Base-by-base conservation (phyloP, 1,140 invertebrate genomes). In the Ostrea denselamellosa region DNA sequence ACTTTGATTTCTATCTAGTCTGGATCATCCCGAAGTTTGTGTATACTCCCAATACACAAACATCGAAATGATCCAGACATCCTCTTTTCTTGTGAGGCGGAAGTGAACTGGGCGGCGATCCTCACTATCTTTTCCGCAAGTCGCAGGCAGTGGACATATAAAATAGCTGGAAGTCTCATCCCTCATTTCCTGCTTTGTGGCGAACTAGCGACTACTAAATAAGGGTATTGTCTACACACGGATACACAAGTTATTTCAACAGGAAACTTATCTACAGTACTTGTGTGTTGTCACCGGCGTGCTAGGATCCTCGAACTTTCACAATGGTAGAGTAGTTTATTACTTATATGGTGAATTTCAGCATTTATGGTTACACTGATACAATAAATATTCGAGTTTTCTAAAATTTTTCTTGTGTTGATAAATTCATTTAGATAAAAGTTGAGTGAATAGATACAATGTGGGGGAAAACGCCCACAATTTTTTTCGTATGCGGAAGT, bases 151-250 rank as follows among this genome's bases (percentile, higher is more conserved):
- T 44, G 34, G 34, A 44, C 34, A 44, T 62, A 77, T 77, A 77
- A 77, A 77, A 77, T 25, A 77, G 68, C 25, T 25, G 56, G 17
- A 62, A 17, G 56, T 62, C 68, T 77, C 68, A 77, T 34, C 25
- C 68, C 25, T 9, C 14, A 34, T 77, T 77, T 77, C 68, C 68
- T 77, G 12, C 9, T 77, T 77, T 25, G 28, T 62, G 56, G n/a
- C 56, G 17, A 62, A 12, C 25, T 14, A 77, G 25, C 68, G 68
- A 77, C 68, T 77, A 34, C 68, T 77, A 77, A 77, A 77, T 77
- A 28, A 77, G 68, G 14, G 28, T 77, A 77, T 77, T 34, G n/a
- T 62, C 14, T 12, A 28, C 25, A 34, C 68, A 22, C 22, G 68
- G 68, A 28, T 77, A 71, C 25, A 2, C 34, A 25, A 28, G 9